Percentiles rank a stretch among this genome's conserved stretches.
phyloP scores from a whole-genome alignment of 64 coral and sea anemone species.

The Pachyseris speciosa region DNA sequence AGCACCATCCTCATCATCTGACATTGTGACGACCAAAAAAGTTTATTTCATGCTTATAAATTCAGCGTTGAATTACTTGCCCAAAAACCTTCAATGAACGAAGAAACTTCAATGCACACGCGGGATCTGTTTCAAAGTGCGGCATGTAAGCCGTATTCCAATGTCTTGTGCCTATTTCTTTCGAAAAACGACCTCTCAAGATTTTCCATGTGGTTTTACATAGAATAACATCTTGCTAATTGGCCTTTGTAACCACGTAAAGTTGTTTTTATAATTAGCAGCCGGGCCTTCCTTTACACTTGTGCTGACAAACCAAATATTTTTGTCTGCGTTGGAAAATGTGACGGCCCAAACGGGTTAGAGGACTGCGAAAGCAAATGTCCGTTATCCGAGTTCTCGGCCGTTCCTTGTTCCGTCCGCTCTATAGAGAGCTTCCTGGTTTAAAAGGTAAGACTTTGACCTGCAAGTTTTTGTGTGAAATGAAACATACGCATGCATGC shows the following conservation, averaged over 20 bases:
- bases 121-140: too few species aligned
- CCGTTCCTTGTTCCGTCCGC: background rate
- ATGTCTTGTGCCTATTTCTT: too few species aligned
- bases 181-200: too few species aligned
- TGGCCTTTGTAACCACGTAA: too few species aligned
- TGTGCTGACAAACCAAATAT: background rate
- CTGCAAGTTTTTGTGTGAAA: too few species aligned
- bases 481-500: background rate
- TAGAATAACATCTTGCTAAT: too few species aligned
- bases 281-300: background rate
- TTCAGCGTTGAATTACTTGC: too few species aligned
- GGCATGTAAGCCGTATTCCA: too few species aligned
- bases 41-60: background rate
- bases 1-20: conserved; percentile 88
- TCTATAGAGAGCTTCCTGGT: background rate
- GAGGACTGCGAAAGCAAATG: background rate
- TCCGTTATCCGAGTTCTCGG: conserved; percentile 15
- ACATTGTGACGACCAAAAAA: conserved; percentile 62
- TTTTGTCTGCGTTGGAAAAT: background rate
- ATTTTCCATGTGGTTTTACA: too few species aligned
- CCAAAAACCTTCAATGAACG: too few species aligned
- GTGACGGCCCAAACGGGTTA: background rate
- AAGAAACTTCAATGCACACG: too few species aligned
- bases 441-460: conserved; percentile 7
- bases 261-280: too few species aligned